Evolutionary conservation across 2,113 vertebrate genomes (phyloP), one percentile per base, ranked within the genome.

Genomic region (Erythrolamprus reginae): DNA sequence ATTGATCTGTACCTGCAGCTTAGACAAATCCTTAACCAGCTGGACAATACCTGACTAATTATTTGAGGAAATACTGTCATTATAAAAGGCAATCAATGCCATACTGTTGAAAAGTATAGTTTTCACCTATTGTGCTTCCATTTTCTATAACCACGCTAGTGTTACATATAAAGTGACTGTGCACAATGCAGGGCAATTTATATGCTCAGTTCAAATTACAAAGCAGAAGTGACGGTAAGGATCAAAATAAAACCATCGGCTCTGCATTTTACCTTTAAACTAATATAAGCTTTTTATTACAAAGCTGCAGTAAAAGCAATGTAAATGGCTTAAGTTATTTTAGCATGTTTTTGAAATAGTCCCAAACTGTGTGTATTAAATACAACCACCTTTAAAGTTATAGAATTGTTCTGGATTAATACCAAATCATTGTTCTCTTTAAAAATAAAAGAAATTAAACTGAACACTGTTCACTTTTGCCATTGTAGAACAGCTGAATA

Each of bases 331-430:
- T 95, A 90, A 53, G 23, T 26, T 51, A 53, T 88, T 28, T 94
- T 95, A 94, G 93, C 92, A 94, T 95, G 94, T 94, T 94, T 96
- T 96, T 93, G 84, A 95, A 93, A 88, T 88, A 90, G 95, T 95
- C 95, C 96, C 95, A 61, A n/a, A 94, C 70, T 94, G 86, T 94
- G 92, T 96, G 89, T 58, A 90, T 94, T 93, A 82, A 77, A 85
- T 95, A 92, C 94, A 94, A 88, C 92, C 56, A 82, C 95, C 91
- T 93, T 95, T 38, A 93, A 95, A 94, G 92, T 94, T 93, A 90
- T 65, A 86, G 89, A 48, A 86, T 93, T 95, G 88, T 92, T 94
- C 91, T 55, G 94, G 92, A 94, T 21, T 1, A 55, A 93, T 77
- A 90, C 90, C 92, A 90, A 82, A 94, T 92, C 2, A 82, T 91